Conservation (phyloP, 2,113 vertebrate species). For the Apteryx owenii region DNA sequence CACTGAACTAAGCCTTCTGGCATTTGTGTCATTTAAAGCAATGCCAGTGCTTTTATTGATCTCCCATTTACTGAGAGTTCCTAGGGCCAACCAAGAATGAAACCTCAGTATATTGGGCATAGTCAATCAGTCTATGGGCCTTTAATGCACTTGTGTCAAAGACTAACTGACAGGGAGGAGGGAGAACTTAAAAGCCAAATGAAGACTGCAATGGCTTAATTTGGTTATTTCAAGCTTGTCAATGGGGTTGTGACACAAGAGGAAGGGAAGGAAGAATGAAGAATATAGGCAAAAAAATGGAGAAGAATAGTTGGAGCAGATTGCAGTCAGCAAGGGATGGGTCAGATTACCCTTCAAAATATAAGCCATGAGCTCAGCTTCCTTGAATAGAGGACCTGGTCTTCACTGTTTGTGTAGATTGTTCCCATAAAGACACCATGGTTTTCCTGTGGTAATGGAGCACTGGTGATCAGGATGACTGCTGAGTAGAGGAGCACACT, state of each 20-base stretch:
- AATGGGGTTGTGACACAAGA: not conserved
- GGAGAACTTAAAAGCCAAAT: no score
- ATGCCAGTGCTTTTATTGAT: not conserved
- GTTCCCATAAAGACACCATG: not conserved
- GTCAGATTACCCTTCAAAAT: not conserved
- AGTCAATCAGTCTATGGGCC: not conserved
- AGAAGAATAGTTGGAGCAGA: not conserved
- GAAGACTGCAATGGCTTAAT: not conserved
- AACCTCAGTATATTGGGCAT: not conserved
- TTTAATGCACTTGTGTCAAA: no score
- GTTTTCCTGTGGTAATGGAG: not conserved
- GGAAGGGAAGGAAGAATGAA: not conserved
- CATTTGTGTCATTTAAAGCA: not conserved
- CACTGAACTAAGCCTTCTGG: not conserved
- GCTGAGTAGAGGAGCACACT: not conserved
- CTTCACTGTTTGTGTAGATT: not conserved
- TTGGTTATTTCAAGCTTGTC: not conserved
- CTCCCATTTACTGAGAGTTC: not conserved
- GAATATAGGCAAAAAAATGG: not conserved
- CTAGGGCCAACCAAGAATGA: not conserved
- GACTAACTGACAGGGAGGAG: not conserved
- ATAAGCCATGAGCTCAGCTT: no score
- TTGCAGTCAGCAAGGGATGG: not conserved
- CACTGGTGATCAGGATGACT: not conserved
- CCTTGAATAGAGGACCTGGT: not conserved